phyloP scores from a whole-genome alignment of 2,888 invertebrate genomes.

The Plemyria rubiginata region DNA sequence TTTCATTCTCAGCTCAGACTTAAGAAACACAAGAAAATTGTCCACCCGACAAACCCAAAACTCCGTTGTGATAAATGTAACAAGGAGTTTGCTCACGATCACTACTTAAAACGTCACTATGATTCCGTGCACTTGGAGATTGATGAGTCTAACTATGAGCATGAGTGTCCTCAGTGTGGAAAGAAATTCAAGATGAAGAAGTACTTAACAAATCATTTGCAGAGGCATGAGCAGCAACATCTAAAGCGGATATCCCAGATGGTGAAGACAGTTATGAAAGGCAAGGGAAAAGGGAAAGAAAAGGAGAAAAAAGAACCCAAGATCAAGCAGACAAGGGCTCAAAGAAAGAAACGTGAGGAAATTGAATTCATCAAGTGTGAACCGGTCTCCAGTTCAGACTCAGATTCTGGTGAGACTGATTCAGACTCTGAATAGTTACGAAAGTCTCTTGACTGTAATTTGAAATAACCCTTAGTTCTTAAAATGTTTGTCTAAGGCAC shows the following conservation, averaged over 20 bases:
- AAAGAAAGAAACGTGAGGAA: constrained; percentile 59
- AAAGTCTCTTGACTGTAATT: no score
- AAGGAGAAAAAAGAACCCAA: constrained; percentile 51
- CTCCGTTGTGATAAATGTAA: constrained; percentile 73
- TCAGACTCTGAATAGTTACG: constrained; percentile 22
- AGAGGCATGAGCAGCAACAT: constrained; percentile 77
- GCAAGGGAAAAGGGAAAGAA: constrained; percentile 53
- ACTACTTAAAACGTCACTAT: constrained; percentile 69
- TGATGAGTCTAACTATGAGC: constrained; percentile 69
- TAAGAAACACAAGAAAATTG: constrained; percentile 78
- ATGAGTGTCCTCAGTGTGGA: constrained; percentile 73
- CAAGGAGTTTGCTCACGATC: constrained; percentile 76
- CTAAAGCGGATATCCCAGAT: constrained; percentile 74
- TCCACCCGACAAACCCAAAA: constrained; percentile 74
- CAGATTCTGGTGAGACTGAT: constrained; percentile 55
- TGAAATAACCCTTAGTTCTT: not conserved
- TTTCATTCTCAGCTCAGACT: constrained; percentile 74
- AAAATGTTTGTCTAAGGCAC: not conserved
- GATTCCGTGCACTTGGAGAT: constrained; percentile 74
- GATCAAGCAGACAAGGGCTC: constrained; percentile 52
- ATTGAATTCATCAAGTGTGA: constrained; percentile 80
- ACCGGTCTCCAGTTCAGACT: constrained; percentile 69
- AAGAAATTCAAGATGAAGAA: constrained; percentile 77
- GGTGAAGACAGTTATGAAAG: constrained; percentile 75
- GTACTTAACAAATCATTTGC: constrained; percentile 74